phyloP scores from a whole-genome alignment of 2,888 invertebrate species.

The Ornithoptera alexandrae region DNA sequence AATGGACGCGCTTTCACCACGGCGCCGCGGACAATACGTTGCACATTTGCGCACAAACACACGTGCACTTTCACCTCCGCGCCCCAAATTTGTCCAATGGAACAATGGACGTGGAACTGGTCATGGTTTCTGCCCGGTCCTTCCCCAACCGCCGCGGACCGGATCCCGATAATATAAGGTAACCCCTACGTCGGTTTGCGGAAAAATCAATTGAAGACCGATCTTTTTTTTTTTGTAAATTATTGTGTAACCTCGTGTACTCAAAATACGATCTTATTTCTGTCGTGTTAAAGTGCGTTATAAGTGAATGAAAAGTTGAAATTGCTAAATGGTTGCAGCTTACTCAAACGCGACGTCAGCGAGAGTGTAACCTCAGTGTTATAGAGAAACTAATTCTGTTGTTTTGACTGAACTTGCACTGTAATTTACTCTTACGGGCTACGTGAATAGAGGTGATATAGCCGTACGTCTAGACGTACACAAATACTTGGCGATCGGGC shows the following conservation, averaged over 20 bases:
- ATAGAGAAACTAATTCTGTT: conserved; percentile 61
- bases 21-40: background rate
- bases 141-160: background rate
- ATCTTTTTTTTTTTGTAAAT: background rate
- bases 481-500: conserved; percentile 30
- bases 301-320: background rate
- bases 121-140: background rate
- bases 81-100: conserved; percentile 4
- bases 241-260: too few species aligned
- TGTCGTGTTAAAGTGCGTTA: background rate
- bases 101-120: conserved; percentile 5
- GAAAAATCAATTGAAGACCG: background rate
- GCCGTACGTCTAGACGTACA: conserved; percentile 1
- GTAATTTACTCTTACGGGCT: conserved; percentile 25
- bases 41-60: background rate
- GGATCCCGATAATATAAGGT: background rate
- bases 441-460: conserved; percentile 22
- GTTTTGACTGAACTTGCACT: conserved; percentile 35
- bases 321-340: conserved; percentile 4
- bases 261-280: background rate
- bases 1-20: too few species aligned
- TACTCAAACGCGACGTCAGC: background rate
- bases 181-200: background rate
- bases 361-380: conserved; percentile 35
- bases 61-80: conserved; percentile 12